These are phyloP conservation scores for Odontophorus gujanensis DNA, from an alignment of 2,113 vertebrate genomes.

Conservation along the genomic window DNA sequence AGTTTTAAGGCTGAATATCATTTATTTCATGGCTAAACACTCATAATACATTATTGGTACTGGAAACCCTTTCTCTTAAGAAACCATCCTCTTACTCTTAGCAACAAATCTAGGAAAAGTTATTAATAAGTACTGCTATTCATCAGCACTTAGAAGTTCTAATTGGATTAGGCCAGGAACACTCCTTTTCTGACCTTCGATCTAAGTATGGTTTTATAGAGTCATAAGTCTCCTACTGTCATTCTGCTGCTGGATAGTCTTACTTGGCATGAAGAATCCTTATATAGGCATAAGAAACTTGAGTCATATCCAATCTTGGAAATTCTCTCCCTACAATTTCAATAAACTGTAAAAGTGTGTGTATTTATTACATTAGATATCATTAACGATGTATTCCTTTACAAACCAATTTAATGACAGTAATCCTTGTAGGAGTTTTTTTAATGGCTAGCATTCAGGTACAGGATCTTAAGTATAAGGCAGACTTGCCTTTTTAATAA, in stretches of 20 bases:
- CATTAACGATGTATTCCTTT: neutral
- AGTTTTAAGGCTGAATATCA: neutral
- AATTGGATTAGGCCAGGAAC: neutral
- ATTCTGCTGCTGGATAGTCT: neutral
- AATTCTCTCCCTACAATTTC: neutral
- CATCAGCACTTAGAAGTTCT: neutral
- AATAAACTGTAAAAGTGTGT: conserved; percentile 26
- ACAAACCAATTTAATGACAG: conserved; percentile 10
- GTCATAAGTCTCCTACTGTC: neutral
- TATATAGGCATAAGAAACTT: neutral
- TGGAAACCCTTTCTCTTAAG: neutral
- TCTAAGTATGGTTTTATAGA: neutral
- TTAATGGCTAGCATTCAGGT: neutral
- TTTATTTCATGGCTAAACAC: neutral
- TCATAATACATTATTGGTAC: neutral
- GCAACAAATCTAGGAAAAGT: neutral
- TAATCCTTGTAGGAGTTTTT: conserved; percentile 3
- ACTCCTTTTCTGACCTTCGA: neutral
- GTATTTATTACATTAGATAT: neutral
- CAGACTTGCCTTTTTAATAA: neutral
- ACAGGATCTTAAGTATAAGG: neutral
- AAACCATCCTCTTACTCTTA: neutral
- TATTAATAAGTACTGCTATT: neutral
- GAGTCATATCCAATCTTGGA: neutral
- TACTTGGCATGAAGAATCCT: neutral